Base-by-base conservation (phyloP, 2,888 invertebrate species). In the Philopedon plagiatum region DNA sequence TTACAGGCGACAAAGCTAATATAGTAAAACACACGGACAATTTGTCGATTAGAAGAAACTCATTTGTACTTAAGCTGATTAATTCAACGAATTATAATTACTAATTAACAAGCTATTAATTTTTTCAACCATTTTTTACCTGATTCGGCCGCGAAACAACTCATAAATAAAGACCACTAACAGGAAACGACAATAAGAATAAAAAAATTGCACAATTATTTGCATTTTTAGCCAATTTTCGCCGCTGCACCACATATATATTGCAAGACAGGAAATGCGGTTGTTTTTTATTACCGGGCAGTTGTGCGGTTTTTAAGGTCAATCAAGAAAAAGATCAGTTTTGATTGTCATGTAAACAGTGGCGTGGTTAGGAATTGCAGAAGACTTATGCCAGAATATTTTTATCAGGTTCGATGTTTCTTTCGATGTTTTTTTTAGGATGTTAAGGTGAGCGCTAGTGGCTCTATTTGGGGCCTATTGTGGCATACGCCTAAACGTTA, bases 171-270 rank as follows among this genome's bases (percentile, higher is more conserved):
- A 32, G 32, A 41, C 13, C 29, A 34, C 13, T 32, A 66, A 34
- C 65, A 57, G 65, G 65, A 66, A 66, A 66, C 41, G 57, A 19
- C 34, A 56, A 66, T 57, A 39, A 34, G 41, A 56, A 29, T 37
- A 54, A 64, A 57, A 57, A 58, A 58, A 66, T 57, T 66, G 57
- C 57, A 66, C 65, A 56, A 66, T 66, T 66, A 66, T 66, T 57
- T 57, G 41, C 44, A 66, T 66, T 57, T 58, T 66, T 66, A 66
- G 37, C 39, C 62, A 51, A 49, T 63, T 63, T 51, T 63, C 15
- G 49, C 34, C 21, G 49, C 34, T 49, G 62, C 49, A 57, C n/a
- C n/a, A 34, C 61, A 44, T 49, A 15, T 32, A 49, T 46, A 49
- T 62, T 56, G 57, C 65, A 32, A 66, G 57, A 54, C 56, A 56